These are phyloP conservation scores for Otocyon megalotis DNA, from an alignment of 2,113 vertebrate species.

Conservation along the genomic window DNA sequence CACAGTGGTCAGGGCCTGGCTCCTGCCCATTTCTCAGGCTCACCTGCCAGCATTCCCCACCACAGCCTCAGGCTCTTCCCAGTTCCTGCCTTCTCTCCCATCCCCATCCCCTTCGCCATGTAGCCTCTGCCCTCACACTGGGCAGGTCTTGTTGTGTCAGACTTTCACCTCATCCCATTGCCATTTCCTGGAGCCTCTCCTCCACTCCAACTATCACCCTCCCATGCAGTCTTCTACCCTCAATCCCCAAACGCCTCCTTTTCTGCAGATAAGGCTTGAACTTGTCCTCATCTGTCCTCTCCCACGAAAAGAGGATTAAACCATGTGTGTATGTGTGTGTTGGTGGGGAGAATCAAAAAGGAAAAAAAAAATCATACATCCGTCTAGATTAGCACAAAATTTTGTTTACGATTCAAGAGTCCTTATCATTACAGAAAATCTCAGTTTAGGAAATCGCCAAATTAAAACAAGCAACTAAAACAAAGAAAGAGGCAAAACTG, in stretches of 20 bases:
- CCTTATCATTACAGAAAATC: conserved; percentile 2
- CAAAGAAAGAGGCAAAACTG: neutral
- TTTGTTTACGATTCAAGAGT: neutral
- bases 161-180: neutral
- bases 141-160: neutral
- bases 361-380: neutral
- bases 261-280: neutral
- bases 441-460: neutral
- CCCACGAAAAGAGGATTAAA: neutral
- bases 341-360: neutral
- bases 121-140: fast-evolving
- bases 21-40: neutral
- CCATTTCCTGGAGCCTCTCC: neutral
- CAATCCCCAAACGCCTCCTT: neutral
- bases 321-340: fast-evolving
- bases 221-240: neutral
- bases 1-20: fast-evolving
- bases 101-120: fast-evolving
- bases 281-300: neutral
- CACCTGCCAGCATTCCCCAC: fast-evolving
- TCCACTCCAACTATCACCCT: neutral
- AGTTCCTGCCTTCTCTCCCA: neutral
- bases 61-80: fast-evolving
- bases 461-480: neutral
- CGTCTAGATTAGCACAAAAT: neutral